These are phyloP conservation scores for Daphoenositta chrysoptera DNA, from an alignment of 2,113 vertebrate genomes.

Conservation along the genomic window DNA sequence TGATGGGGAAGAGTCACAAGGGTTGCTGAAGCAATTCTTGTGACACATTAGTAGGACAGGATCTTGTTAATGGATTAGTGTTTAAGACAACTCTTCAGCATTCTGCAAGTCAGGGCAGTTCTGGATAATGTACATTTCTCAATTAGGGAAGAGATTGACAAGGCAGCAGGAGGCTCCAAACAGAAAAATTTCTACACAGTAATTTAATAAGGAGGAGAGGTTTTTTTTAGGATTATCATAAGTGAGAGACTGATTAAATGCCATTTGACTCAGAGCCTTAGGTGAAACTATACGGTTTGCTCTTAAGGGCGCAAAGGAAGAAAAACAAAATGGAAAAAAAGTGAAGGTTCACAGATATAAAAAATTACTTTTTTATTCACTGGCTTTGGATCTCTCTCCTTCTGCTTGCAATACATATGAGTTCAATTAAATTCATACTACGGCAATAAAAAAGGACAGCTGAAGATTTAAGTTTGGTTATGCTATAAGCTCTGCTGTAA, in stretches of 20 bases:
- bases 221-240: not conserved
- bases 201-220: not conserved
- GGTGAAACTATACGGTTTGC: not conserved
- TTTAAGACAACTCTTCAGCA: slow-evolving; percentile 39
- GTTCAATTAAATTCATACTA: not conserved
- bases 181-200: not conserved
- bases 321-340: not conserved
- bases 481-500: not conserved
- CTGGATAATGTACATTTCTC: not conserved
- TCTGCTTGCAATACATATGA: not conserved
- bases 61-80: slow-evolving; percentile 32
- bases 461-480: not conserved
- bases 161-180: not conserved
- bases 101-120: slow-evolving; percentile 36
- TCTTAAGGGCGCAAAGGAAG: not conserved
- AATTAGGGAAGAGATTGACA: slow-evolving; percentile 39
- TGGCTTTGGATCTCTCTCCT: not conserved
- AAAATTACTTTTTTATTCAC: not conserved
- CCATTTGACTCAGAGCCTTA: slow-evolving; percentile 3
- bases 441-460: not conserved
- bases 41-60: slow-evolving; percentile 30
- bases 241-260: not conserved
- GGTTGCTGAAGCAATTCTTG: not conserved
- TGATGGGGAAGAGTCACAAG: not conserved
- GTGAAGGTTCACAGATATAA: not conserved